Evolutionary conservation across 2,888 invertebrate species (phyloP), one percentile per base, ranked within the genome.

Genomic region (Terebella lapidaria): DNA sequence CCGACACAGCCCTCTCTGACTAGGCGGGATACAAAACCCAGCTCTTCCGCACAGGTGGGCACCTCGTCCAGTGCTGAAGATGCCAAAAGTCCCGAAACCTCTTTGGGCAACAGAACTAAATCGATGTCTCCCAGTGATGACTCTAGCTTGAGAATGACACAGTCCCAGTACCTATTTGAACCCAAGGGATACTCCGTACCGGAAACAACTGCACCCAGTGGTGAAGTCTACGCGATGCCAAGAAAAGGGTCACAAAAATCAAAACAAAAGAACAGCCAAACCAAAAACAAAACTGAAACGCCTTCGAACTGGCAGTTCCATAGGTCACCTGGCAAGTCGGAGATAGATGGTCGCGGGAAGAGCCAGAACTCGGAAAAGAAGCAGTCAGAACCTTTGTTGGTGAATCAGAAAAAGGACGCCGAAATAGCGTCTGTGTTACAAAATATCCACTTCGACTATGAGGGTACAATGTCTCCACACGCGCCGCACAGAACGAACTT

Each of bases 391-490:
- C 60, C 56, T 25, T 56, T 65, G 54, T 35, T 65, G 24, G 18
- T 59, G 49, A 62, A 29, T 22, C 27, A 57, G 47, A 66, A 64
- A 60, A 66, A 66, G 54, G 66, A 66, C 51, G 66, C 66, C 1
- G 66, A 66, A 35, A 66, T 66, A 15, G 66, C 64, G 4, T 28
- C 62, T 15, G 57, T 65, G 22, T 29, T 65, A 29, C 61, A 60
- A 47, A 61, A 65, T 46, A 24, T 65, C n/a, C 35, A 57, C 3
- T 57, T 66, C 25, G 57, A 66, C 35, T 56, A 61, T 20, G 57
- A 57, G 2, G 46, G 35, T 5, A 62, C 60, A 24, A 35, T 62
- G 59, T 42, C 56, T 20, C 58, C 62, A 2, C 56, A 56, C 25
- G 49, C 61, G 24, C 57, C 61, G 0, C 56, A 60, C 25, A 63